phyloP scores from a whole-genome alignment of 2,113 vertebrate genomes.

The Passer montanus region DNA sequence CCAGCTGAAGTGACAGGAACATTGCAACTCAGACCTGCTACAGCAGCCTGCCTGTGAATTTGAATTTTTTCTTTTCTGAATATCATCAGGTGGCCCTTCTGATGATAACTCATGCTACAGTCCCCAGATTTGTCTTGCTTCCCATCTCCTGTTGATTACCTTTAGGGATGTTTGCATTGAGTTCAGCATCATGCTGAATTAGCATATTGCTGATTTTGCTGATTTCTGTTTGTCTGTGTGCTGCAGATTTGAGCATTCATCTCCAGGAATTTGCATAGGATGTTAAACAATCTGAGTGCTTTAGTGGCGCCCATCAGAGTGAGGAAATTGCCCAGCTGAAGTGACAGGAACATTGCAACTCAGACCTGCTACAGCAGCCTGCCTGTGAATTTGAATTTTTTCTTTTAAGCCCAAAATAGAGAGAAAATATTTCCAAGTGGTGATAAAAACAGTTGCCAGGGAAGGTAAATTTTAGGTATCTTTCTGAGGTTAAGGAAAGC shows the following conservation, averaged over 20 bases:
- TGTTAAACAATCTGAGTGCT: not conserved
- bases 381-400: not conserved
- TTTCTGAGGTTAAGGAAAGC: not conserved
- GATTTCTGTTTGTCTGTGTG: not conserved
- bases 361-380: not conserved
- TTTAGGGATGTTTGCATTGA: not conserved
- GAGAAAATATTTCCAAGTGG: not conserved
- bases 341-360: not conserved
- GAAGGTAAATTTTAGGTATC: not conserved
- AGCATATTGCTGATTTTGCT: not conserved
- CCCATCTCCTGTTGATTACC: not conserved
- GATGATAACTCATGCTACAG: too few relatives aligned
- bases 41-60: not conserved
- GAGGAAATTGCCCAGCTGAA: not conserved
- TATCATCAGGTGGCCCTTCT: too few relatives aligned
- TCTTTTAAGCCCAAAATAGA: not conserved
- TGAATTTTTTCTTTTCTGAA: not conserved
- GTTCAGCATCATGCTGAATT: not conserved
- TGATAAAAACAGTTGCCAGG: not conserved
- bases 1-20: not conserved
- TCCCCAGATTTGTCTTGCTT: not conserved
- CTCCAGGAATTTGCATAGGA: not conserved
- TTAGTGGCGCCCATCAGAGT: not conserved
- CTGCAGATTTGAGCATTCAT: not conserved
- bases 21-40: not conserved